Evolutionary conservation across 2,113 vertebrate species (phyloP), one percentile per base, ranked within the genome.

Genomic region (Lagopus leucura): DNA sequence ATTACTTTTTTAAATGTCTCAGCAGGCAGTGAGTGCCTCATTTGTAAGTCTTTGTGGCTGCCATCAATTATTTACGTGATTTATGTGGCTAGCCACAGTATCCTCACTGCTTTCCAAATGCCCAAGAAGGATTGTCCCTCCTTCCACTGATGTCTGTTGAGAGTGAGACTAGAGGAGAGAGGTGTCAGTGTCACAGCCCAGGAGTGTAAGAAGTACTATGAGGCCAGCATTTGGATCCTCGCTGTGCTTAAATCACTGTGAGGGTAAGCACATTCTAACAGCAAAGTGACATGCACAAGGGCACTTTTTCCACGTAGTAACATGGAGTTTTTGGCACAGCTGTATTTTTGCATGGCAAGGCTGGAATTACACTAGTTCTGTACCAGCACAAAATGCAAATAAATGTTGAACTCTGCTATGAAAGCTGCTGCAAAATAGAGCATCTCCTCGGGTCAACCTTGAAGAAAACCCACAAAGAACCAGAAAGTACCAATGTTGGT

Each of bases 271-370:
- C 60, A 21, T 8, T 15, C 63, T 1, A 47, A 17, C 30, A 13
- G 34, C 58, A 25, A 34, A 38, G 18, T 32, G 11, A 8, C 0
- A 3, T 13, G 2, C 1, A 2, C 2, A 2, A 66, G 38, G 34
- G 27, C 71, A 45, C 28, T 2, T 50, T 13, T 25, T 18, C 47
- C 60, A 24, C 25, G 24, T 14, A 15, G 22, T 7, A 24, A 17
- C 20, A 13, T 14, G 7, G n/a, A 34, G 38, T 22, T 21, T 27
- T 6, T 28, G n/a, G 22, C 36, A 45, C 13, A n/a, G 28, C 24
- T 18, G 24, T 20, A 0, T 14, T 52, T 70, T n/a, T 25, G 34
- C 54, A 71, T 14, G 6, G 38, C n/a, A 57, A 52, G 9, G 8
- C 52, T 27, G 36, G 66, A 50, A 18, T 12, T 18, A 30, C 8